Evolutionary conservation across 2,113 vertebrate species (phyloP).

Genomic region (Cepphus grylle): DNA sequence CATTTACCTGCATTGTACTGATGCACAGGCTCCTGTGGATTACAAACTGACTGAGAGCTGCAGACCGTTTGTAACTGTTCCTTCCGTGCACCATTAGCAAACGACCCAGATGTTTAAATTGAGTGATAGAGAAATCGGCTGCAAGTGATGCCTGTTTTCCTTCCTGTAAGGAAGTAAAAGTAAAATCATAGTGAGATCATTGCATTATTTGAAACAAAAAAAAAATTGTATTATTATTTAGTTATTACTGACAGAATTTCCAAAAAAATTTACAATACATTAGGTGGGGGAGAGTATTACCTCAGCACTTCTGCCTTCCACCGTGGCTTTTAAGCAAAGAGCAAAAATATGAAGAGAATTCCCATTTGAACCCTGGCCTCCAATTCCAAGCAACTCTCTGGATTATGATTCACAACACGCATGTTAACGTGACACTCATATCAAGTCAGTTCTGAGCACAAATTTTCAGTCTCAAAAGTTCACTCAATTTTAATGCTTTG

Average conservation of each 20-base stretch:
- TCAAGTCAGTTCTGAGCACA: neutral
- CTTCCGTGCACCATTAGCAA: conserved; percentile 95
- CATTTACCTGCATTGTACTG: conserved; percentile 94
- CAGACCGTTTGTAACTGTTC: conserved; percentile 98
- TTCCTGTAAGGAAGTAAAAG: conserved; percentile 75
- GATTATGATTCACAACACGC: neutral
- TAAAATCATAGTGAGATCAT: neutral
- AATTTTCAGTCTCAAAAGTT: conserved; percentile 13
- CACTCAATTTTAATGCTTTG: neutral
- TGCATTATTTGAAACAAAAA: neutral
- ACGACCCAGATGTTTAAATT: conserved; percentile 94
- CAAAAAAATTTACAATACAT: neutral
- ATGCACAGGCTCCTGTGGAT: conserved; percentile 97
- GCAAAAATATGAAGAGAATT: conserved; percentile 10
- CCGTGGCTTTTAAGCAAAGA: neutral
- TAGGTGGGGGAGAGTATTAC: neutral
- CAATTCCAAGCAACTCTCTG: neutral
- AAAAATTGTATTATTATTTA: rapidly evolving
- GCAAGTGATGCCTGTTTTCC: conserved; percentile 95
- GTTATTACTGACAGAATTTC: neutral
- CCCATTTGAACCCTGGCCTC: conserved; percentile 42
- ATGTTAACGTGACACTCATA: neutral
- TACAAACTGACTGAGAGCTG: conserved; percentile 97
- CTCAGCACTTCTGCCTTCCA: conserved; percentile 28
- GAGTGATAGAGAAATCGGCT: conserved; percentile 95